These are phyloP conservation scores for Clarias fuscus DNA, from an alignment of 2,797 vertebrate genomes.

Conservation along the genomic window DNA sequence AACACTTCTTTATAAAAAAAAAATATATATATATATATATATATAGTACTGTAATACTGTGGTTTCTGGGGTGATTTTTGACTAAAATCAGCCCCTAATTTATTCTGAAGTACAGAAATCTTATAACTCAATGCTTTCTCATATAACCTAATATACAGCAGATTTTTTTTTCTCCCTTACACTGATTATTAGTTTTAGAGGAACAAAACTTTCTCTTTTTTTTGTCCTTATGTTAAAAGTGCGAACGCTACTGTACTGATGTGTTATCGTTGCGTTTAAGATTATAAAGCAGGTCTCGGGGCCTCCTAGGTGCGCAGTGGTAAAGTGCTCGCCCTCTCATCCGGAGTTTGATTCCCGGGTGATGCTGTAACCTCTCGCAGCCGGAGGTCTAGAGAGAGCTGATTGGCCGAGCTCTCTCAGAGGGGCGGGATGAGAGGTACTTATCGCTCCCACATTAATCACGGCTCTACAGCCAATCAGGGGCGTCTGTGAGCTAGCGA, in stretches of 20 bases:
- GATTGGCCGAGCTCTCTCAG: too few species aligned
- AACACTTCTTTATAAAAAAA: not conserved
- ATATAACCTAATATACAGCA: conserved; percentile 22
- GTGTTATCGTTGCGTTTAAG: not conserved
- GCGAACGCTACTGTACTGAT: conserved; percentile 13
- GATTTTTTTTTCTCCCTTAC: conserved; percentile 15
- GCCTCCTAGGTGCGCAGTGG: too few species aligned
- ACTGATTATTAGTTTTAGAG: conserved; percentile 15
- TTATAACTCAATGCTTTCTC: conserved; percentile 62
- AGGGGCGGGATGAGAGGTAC: too few species aligned
- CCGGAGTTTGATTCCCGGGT: too few species aligned
- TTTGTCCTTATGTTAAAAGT: not conserved
- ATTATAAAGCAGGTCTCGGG: not conserved
- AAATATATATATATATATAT: too few species aligned
- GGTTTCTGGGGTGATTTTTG: not conserved
- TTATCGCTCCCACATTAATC: too few species aligned
- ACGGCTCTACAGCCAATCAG: too few species aligned
- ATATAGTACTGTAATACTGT: conserved; percentile 14
- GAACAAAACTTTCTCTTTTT: not conserved
- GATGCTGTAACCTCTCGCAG: too few species aligned
- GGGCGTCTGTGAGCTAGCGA: too few species aligned
- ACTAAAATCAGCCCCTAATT: not conserved
- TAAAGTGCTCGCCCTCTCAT: too few species aligned
- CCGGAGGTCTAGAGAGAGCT: too few species aligned
- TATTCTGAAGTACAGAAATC: conserved; percentile 46